Conservation (phyloP, 2,888 invertebrate species). For the Drosophila macrospina region DNA sequence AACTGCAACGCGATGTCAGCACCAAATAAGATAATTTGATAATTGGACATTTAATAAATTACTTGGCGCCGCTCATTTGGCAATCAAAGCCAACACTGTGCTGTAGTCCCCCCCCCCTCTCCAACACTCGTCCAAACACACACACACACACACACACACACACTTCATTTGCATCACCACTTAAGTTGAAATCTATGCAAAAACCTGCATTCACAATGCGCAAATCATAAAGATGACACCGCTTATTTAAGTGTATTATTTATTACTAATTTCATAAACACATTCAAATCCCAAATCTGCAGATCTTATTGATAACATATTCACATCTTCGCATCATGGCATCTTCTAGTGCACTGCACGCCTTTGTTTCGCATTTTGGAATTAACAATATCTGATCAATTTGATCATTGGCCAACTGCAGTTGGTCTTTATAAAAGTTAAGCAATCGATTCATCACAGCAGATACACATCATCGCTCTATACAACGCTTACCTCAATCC, state of each 20-base stretch:
- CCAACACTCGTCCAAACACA: no score
- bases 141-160: no score
- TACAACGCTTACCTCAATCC: conserved; percentile 32
- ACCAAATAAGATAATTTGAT: conserved; percentile 69
- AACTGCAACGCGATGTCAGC: conserved; percentile 71
- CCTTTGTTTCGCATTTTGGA: conserved; percentile 18
- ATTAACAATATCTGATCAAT: conserved; percentile 16
- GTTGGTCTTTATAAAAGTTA: conserved; percentile 59
- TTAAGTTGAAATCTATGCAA: conserved; percentile 32
- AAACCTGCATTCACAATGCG: conserved; percentile 53
- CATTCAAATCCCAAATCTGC: conserved; percentile 45
- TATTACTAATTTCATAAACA: conserved; percentile 55
- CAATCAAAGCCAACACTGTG: conserved; percentile 41
- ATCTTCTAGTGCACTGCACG: conserved; percentile 36
- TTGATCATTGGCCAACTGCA: conserved; percentile 39
- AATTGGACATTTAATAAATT: conserved; percentile 80
- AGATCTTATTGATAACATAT: conserved; percentile 29
- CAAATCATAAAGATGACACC: conserved; percentile 42
- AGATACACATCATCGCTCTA: conserved; percentile 55
- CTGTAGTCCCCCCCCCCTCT: conserved; percentile 12
- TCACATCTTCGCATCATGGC: conserved; percentile 1
- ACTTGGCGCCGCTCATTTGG: conserved; percentile 74
- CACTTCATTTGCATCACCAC: conserved; percentile 62
- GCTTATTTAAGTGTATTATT: conserved; percentile 58
- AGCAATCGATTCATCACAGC: conserved; percentile 25